Conservation (phyloP, 2,888 invertebrate genomes). For the Tigriopus californicus region DNA sequence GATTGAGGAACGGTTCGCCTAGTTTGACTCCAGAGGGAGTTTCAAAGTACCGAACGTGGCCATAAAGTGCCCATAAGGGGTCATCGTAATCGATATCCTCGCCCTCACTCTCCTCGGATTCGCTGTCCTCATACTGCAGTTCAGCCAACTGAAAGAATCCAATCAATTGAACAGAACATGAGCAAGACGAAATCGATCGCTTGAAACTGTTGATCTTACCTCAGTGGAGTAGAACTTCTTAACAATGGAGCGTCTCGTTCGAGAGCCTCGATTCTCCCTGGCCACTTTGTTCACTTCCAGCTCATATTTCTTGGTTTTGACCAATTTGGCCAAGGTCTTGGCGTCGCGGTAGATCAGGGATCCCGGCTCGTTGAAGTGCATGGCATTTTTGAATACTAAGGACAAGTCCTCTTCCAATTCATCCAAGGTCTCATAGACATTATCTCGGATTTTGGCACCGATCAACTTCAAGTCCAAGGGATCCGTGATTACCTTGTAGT, state of each 20-base stretch:
- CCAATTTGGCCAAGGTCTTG: conserved; percentile 61
- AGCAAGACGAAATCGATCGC: conserved; percentile 23
- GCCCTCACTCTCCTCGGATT: conserved; percentile 28
- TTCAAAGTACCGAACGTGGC: conserved; percentile 42
- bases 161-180: conserved; percentile 16
- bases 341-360: conserved; percentile 93
- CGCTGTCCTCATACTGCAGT: conserved; percentile 39
- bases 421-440: conserved; percentile 50
- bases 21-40: conserved; percentile 18
- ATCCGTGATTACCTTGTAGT: conserved; percentile 77
- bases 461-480: conserved; percentile 89
- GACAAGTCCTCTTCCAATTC: conserved; percentile 78
- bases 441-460: conserved; percentile 70
- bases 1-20: conserved; percentile 10
- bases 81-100: conserved; percentile 46
- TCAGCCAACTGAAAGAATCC: conserved; percentile 28
- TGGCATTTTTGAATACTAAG: conserved; percentile 84
- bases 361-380: conserved; percentile 85
- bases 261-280: conserved; percentile 12
- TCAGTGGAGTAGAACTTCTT: conserved; percentile 7
- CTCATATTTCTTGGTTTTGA: conserved; percentile 40
- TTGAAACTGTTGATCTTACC: conserved; percentile 18
- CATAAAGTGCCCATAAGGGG: conserved; percentile 77
- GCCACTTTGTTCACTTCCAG: conserved; percentile 33
- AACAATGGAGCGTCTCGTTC: neutral